phyloP scores from a whole-genome alignment of 64 coral and sea anemone genomes.

The Montipora sp. region DNA sequence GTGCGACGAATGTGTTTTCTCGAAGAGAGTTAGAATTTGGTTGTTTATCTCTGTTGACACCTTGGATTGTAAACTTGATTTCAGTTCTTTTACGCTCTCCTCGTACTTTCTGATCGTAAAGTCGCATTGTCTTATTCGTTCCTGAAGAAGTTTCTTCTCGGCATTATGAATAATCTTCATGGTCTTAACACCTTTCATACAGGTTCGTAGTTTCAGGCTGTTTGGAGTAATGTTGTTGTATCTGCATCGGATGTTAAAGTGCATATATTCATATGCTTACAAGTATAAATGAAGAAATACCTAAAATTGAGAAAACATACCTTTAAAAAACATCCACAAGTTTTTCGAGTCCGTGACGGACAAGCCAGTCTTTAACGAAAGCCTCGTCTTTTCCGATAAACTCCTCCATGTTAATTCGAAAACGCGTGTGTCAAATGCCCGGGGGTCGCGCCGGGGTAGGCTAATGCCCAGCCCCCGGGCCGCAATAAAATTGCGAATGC shows the following conservation, averaged over 20 bases:
- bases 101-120: slow-evolving; percentile 59
- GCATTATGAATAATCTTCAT: slow-evolving; percentile 61
- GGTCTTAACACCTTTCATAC: slow-evolving; percentile 59
- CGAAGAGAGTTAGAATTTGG: no score
- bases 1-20: slow-evolving; percentile 39
- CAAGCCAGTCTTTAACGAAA: no score
- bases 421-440: no score
- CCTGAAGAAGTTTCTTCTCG: slow-evolving; percentile 65
- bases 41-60: slow-evolving; percentile 45
- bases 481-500: no score
- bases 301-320: no score
- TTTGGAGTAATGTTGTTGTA: slow-evolving; percentile 46
- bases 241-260: slow-evolving; percentile 55
- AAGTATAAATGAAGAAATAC: no score
- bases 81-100: slow-evolving; percentile 53
- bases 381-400: no score
- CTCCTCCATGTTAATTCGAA: no score
- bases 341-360: no score
- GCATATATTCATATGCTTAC: slow-evolving; percentile 40
- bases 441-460: no score
- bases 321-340: no score
- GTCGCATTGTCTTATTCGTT: slow-evolving; percentile 56
- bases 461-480: no score
- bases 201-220: slow-evolving; percentile 59
- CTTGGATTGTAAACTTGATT: background rate